Percentiles rank a stretch among this genome's conserved stretches.
phyloP scores from a whole-genome alignment of 1,140 invertebrate species.

The Plutomurus gul region DNA sequence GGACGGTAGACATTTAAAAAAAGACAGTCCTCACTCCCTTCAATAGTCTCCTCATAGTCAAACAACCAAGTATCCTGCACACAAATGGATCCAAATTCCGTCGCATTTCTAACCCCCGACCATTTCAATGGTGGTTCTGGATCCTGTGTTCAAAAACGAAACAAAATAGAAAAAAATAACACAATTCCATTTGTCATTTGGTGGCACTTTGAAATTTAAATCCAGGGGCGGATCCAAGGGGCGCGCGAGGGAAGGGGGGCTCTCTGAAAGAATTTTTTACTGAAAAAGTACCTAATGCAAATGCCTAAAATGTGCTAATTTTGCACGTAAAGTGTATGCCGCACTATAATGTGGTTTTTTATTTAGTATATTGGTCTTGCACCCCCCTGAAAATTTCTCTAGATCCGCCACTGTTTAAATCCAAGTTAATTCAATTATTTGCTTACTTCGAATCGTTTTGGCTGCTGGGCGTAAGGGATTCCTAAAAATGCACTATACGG shows the following conservation, averaged over 20 bases:
- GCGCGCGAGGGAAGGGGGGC: too few relatives aligned
- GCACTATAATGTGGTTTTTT: too few relatives aligned
- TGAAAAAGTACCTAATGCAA: not conserved
- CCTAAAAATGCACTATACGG: not conserved
- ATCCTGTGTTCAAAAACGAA: not conserved
- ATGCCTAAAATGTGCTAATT: constrained; percentile 55
- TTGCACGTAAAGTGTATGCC: constrained; percentile 36
- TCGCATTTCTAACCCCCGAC: constrained; percentile 58
- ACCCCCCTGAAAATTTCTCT: too few relatives aligned
- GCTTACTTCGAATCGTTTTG: constrained; percentile 4
- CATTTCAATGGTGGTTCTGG: constrained; percentile 50
- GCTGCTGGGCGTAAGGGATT: constrained; percentile 18
- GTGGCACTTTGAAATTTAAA: not conserved
- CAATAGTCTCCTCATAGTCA: constrained; percentile 33
- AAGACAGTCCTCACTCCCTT: constrained; percentile 63
- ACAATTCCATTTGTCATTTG: not conserved
- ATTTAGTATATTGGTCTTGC: too few relatives aligned
- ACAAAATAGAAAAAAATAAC: not conserved
- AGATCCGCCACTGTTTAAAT: too few relatives aligned
- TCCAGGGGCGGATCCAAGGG: too few relatives aligned
- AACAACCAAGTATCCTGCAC: constrained; percentile 43
- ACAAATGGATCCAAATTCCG: constrained; percentile 56
- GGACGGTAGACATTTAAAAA: constrained; percentile 67
- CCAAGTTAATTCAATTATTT: not conserved
- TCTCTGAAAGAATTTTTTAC: too few relatives aligned